These are phyloP conservation scores for Daubentonia madagascariensis DNA, from an alignment of 2,113 vertebrate genomes.

Conservation along the genomic window DNA sequence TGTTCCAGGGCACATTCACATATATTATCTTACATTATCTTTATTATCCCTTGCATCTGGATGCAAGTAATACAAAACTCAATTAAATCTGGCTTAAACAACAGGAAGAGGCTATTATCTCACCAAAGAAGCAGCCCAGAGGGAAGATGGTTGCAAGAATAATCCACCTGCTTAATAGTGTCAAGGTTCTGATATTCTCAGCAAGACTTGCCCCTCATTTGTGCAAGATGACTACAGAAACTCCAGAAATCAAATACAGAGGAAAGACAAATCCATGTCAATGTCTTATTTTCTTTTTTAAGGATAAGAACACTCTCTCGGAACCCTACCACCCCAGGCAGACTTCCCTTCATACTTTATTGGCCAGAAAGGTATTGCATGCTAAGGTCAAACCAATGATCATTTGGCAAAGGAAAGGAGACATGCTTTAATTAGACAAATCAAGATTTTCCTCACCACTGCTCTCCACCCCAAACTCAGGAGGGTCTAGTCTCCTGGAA, in stretches of 20 bases:
- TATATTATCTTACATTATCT: neutral
- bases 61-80: conserved; percentile 39
- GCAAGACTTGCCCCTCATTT: neutral
- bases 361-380: neutral
- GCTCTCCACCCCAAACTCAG: neutral
- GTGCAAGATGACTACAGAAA: neutral
- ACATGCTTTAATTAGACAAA: neutral
- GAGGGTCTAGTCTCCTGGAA: neutral
- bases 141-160: neutral
- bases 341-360: neutral
- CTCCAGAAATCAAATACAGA: neutral
- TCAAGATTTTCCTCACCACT: neutral
- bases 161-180: neutral
- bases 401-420: neutral
- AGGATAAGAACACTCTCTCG: neutral
- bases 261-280: neutral
- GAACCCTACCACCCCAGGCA: neutral
- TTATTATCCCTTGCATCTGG: conserved; percentile 47
- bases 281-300: neutral
- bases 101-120: conserved; percentile 26
- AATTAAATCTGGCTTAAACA: conserved; percentile 47
- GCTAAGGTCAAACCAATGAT: neutral
- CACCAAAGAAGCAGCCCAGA: neutral
- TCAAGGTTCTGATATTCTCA: neutral
- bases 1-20: neutral